These are phyloP conservation scores for Datnioides undecimradiatus DNA, from an alignment of 2,113 vertebrate genomes.

Conservation along the genomic window DNA sequence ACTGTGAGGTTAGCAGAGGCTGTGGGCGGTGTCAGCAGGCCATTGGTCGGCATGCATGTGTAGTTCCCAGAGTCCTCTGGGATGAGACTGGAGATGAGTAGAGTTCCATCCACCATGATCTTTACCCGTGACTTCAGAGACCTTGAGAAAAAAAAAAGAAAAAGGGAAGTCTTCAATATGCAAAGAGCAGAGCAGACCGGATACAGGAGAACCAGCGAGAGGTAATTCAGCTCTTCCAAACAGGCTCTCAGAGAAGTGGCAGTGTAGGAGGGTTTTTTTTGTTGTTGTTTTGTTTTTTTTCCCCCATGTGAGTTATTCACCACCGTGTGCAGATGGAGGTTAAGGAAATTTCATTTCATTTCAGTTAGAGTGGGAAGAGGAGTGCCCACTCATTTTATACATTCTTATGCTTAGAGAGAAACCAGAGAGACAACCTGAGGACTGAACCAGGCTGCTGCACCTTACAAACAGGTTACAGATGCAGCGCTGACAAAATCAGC, in stretches of 20 bases:
- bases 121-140: slow-evolving; percentile 91
- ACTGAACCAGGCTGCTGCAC: slow-evolving; percentile 3
- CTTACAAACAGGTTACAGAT: slow-evolving; percentile 17
- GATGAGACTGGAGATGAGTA: slow-evolving; percentile 85
- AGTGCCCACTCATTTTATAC: slow-evolving; percentile 50
- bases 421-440: neutral
- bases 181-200: neutral
- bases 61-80: slow-evolving; percentile 92
- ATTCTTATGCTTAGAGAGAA: slow-evolving; percentile 36
- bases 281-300: no score
- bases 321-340: slow-evolving; percentile 45
- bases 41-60: slow-evolving; percentile 93
- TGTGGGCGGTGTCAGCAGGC: slow-evolving; percentile 87
- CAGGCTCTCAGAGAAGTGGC: slow-evolving; percentile 18
- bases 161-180: neutral
- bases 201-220: slow-evolving; percentile 26
- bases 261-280: slow-evolving; percentile 38
- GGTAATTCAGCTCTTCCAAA: slow-evolving; percentile 9
- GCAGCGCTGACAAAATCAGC: neutral
- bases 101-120: slow-evolving; percentile 93
- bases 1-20: slow-evolving; percentile 92
- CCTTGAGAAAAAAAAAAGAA: slow-evolving; percentile 74
- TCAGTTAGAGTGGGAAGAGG: slow-evolving; percentile 45
- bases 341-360: slow-evolving; percentile 48
- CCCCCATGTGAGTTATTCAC: slow-evolving; percentile 40